Percentiles rank a stretch among this genome's conserved stretches.
These are phyloP conservation scores for Drosophila antonietae DNA, from an alignment of 2,888 invertebrate species.

Conservation along the genomic window DNA sequence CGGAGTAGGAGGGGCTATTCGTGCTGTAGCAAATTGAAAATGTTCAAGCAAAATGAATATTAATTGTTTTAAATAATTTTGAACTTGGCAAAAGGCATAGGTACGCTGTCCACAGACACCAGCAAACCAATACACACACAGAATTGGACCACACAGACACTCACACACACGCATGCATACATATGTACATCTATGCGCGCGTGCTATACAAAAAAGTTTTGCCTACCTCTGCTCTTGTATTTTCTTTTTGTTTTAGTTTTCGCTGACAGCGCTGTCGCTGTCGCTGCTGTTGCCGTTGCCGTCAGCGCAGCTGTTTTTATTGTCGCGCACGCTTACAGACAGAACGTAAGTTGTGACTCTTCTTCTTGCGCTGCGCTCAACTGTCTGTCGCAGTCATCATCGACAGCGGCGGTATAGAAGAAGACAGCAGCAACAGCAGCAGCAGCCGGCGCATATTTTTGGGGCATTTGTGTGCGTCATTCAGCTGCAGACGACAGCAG, in stretches of 20 bases:
- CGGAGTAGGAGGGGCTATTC: background rate
- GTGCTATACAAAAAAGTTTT: conserved; percentile 19
- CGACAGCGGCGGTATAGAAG: conserved; percentile 43
- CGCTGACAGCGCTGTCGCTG: conserved; percentile 30
- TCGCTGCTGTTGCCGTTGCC: conserved; percentile 12
- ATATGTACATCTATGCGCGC: conserved; percentile 1
- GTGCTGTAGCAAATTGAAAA: conserved; percentile 63
- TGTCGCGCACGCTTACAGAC: conserved; percentile 56
- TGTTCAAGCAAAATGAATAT: conserved; percentile 68
- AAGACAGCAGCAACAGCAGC: conserved; percentile 14
- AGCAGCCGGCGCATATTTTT: conserved; percentile 36
- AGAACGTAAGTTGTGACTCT: conserved; percentile 36
- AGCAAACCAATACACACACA: conserved; percentile 14
- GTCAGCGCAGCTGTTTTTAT: conserved; percentile 68
- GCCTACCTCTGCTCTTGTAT: conserved; percentile 14
- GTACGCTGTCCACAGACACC: conserved; percentile 16
- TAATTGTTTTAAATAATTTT: conserved; percentile 82
- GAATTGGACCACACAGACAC: background rate
- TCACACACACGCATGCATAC: conserved; percentile 18
- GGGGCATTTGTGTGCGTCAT: conserved; percentile 72
- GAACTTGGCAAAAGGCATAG: conserved; percentile 79
- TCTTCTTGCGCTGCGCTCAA: conserved; percentile 29
- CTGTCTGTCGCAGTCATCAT: conserved; percentile 59
- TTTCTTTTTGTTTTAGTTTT: conserved; percentile 18
- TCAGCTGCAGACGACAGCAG: conserved; percentile 42